phyloP scores from a whole-genome alignment of 2,888 invertebrate genomes.

The Sphaeridia pumilis region DNA sequence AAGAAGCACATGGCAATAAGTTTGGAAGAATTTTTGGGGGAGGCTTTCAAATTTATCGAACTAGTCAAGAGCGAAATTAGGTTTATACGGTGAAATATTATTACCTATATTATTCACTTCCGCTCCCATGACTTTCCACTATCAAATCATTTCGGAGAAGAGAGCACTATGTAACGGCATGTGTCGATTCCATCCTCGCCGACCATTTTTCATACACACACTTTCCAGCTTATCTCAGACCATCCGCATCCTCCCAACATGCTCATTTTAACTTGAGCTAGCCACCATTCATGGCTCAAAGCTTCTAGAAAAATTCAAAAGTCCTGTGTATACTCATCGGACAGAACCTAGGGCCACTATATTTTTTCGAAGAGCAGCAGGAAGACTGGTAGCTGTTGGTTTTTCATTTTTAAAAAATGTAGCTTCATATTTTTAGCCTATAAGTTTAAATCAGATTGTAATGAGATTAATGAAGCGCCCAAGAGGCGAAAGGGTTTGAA shows the following conservation, averaged over 20 bases:
- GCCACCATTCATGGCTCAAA: no score
- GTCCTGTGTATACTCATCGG: no score
- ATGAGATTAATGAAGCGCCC: no score
- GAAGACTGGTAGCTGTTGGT: no score
- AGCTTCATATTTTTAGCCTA: no score
- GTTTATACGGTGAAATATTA: constrained; percentile 35
- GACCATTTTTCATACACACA: constrained; percentile 31
- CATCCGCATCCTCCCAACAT: neutral
- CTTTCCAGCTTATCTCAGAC: constrained; percentile 8
- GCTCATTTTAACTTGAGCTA: neutral
- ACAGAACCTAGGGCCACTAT: no score
- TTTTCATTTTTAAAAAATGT: no score
- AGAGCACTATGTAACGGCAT: constrained; percentile 30
- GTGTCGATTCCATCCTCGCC: constrained; percentile 33
- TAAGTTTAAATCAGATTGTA: no score
- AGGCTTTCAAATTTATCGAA: constrained; percentile 31
- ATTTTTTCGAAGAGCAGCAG: no score
- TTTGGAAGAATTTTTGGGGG: constrained; percentile 5
- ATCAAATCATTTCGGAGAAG: constrained; percentile 22
- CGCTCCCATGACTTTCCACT: constrained; percentile 32
- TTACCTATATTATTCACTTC: constrained; percentile 36
- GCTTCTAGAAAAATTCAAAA: no score
- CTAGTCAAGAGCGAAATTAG: constrained; percentile 36
- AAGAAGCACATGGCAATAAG: neutral
- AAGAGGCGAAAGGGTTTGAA: no score